A percentile compares a stretch with the other conserved stretches of the same genome.
These are phyloP conservation scores for Cyclina sinensis DNA, from an alignment of 1,140 invertebrate species.

Conservation along the genomic window DNA sequence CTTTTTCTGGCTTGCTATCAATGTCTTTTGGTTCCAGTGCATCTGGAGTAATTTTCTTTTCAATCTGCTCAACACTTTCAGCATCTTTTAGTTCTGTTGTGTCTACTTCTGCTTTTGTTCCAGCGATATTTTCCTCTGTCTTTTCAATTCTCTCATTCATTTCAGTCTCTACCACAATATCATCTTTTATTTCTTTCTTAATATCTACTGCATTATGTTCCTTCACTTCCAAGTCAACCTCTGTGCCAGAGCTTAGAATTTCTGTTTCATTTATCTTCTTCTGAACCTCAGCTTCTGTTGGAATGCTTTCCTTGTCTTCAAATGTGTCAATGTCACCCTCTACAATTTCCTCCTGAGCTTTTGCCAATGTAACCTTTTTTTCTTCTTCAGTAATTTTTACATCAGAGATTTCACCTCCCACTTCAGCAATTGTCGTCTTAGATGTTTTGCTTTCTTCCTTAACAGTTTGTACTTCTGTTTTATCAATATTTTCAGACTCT, in stretches of 20 bases:
- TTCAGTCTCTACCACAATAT: background rate
- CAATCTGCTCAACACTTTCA: background rate
- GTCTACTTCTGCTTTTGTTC: background rate
- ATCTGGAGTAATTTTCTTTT: background rate
- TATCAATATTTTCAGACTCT: background rate
- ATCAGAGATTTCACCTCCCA: too few relatives aligned
- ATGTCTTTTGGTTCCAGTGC: background rate
- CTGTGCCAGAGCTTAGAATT: background rate
- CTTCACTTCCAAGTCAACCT: background rate
- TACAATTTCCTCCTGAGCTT: background rate
- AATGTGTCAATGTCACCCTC: background rate
- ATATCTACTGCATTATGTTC: background rate
- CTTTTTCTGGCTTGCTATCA: background rate
- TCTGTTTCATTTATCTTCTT: background rate
- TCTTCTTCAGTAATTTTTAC: too few relatives aligned
- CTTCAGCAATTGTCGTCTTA: background rate
- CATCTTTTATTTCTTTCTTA: background rate
- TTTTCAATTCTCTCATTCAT: background rate
- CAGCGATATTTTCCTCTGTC: background rate
- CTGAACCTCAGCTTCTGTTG: background rate
- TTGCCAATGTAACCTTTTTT: background rate
- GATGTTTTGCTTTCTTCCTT: background rate
- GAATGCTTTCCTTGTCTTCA: background rate
- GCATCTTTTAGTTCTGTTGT: background rate
- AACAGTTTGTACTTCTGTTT: background rate